phyloP scores from a whole-genome alignment of 1,140 invertebrate species.

The Brachionus rotundiformis region DNA sequence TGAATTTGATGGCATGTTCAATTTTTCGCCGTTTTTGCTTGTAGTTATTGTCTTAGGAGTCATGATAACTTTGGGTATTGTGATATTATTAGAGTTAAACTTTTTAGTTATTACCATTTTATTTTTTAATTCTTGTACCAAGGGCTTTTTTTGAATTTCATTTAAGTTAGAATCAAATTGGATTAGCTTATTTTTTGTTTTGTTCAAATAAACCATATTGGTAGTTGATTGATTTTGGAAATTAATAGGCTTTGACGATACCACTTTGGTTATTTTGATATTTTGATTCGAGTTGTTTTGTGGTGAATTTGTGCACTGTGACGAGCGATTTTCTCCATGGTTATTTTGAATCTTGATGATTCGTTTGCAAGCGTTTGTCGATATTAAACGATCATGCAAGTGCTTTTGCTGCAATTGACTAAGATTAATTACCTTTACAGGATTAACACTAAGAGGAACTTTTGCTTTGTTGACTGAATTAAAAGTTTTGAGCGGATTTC shows the following conservation, averaged over 20 bases:
- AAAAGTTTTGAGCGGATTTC: slow-evolving; percentile 12
- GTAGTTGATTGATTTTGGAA: background rate
- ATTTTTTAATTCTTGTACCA: background rate
- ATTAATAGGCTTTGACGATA: slow-evolving; percentile 5
- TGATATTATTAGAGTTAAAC: background rate
- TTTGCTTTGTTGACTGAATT: background rate
- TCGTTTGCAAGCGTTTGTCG: slow-evolving; percentile 17
- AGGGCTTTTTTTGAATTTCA: slow-evolving; percentile 6
- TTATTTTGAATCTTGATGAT: slow-evolving; percentile 43
- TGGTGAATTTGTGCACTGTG: background rate
- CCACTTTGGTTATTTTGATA: slow-evolving; percentile 46
- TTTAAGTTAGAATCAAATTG: slow-evolving; percentile 8
- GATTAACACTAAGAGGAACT: background rate
- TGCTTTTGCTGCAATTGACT: slow-evolving; percentile 32
- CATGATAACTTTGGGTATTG: slow-evolving; percentile 17
- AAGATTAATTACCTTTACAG: slow-evolving; percentile 33
- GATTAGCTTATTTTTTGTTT: slow-evolving; percentile 34
- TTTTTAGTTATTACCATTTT: background rate
- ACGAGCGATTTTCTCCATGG: background rate
- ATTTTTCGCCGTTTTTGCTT: background rate
- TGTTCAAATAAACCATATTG: slow-evolving; percentile 26
- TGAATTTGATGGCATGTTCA: background rate
- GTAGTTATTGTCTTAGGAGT: slow-evolving; percentile 10
- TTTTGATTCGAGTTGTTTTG: background rate
- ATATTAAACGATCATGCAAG: slow-evolving; percentile 33